Percentiles rank a stretch among this genome's conserved stretches.
Evolutionary conservation across 2,888 invertebrate species (phyloP).

Genomic region (Perizoma affinitatum): DNA sequence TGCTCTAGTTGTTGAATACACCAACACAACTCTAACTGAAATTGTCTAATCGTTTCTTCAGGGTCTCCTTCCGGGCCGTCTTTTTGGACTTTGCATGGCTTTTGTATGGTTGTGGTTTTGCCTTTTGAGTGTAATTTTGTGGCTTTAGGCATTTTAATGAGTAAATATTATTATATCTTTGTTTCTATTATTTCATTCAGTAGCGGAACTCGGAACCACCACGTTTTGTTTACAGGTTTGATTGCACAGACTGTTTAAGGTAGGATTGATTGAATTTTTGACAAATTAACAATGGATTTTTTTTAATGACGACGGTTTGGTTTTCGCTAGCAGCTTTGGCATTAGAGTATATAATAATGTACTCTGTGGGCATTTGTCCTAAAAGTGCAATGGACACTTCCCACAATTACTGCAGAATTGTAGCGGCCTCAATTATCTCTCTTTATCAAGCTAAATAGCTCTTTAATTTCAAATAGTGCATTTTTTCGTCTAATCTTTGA

Average conservation of each 20-base stretch:
- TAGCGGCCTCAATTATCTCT: too few relatives aligned
- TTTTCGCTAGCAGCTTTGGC: too few relatives aligned
- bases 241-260: too few relatives aligned
- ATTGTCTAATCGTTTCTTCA: constrained; percentile 85
- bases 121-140: constrained; percentile 74
- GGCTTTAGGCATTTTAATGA: constrained; percentile 68
- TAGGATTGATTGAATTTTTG: constrained; percentile 32
- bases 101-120: constrained; percentile 70
- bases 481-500: too few relatives aligned
- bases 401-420: too few relatives aligned
- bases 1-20: constrained; percentile 89
- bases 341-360: too few relatives aligned
- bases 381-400: too few relatives aligned
- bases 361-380: too few relatives aligned
- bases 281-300: background rate
- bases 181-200: constrained; percentile 10
- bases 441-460: too few relatives aligned
- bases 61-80: constrained; percentile 57
- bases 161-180: too few relatives aligned
- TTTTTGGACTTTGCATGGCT: constrained; percentile 63
- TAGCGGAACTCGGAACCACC: constrained; percentile 32
- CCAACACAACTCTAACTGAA: constrained; percentile 91
- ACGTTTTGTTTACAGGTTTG: constrained; percentile 50
- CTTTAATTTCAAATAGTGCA: too few relatives aligned
- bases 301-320: too few relatives aligned